phyloP scores from a whole-genome alignment of 2,888 invertebrate species.

The Ferrisia virgata region DNA sequence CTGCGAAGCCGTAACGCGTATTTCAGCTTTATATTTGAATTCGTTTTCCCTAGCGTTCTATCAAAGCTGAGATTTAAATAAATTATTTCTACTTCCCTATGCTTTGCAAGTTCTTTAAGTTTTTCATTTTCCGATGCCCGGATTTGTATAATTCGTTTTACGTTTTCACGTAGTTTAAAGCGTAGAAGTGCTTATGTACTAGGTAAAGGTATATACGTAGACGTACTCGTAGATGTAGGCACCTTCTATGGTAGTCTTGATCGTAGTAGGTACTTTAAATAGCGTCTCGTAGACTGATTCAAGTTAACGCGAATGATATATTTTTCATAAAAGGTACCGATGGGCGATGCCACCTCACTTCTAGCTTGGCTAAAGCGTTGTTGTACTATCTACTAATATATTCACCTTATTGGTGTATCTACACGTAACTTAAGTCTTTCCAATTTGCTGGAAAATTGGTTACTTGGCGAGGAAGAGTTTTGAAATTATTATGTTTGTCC shows the following conservation, averaged over 20 bases:
- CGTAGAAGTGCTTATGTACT: conserved; percentile 10
- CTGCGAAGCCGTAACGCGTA: conserved; percentile 45
- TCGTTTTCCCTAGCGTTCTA: conserved; percentile 27
- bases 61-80: conserved; percentile 44
- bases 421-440: not conserved
- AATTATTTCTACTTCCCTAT: conserved; percentile 41
- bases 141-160: conserved; percentile 45
- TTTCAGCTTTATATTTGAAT: conserved; percentile 44
- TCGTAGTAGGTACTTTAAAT: conserved; percentile 3
- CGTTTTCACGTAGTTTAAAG: conserved; percentile 34
- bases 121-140: conserved; percentile 42
- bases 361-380: not conserved
- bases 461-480: not conserved
- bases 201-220: no score
- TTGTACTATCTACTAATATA: not conserved
- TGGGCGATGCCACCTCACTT: no score
- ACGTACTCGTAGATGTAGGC: no score
- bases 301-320: not conserved
- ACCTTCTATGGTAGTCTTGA: no score
- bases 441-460: not conserved
- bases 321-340: not conserved
- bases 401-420: not conserved
- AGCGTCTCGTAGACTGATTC: not conserved
- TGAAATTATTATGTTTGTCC: no score
- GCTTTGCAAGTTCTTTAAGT: conserved; percentile 39